A percentile compares a stretch with the other conserved stretches of the same genome.
Conservation (phyloP, 2,113 vertebrate genomes). For the Zootoca vivipara region DNA sequence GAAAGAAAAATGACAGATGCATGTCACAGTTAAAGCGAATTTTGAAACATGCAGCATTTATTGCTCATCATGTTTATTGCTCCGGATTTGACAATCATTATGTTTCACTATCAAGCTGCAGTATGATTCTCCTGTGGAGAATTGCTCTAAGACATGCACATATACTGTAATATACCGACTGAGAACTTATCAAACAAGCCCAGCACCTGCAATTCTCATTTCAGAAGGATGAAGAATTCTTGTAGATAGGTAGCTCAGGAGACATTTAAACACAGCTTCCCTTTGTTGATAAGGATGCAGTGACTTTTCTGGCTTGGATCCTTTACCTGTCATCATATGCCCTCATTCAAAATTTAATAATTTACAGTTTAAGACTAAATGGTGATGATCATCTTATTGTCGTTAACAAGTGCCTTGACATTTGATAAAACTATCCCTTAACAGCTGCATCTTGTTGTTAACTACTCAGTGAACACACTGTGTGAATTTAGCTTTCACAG, state of each 20-base stretch:
- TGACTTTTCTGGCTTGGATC: fast-evolving
- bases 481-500: background rate
- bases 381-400: fast-evolving
- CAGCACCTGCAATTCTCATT: fast-evolving
- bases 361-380: background rate
- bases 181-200: background rate
- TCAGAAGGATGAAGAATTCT: fast-evolving
- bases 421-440: fast-evolving
- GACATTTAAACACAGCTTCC: background rate
- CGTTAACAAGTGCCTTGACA: fast-evolving
- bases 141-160: background rate
- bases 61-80: background rate
- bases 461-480: background rate
- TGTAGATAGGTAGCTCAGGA: fast-evolving
- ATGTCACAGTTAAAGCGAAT: background rate
- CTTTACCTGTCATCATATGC: background rate
- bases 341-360: conserved; percentile 40
- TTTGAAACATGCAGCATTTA: background rate
- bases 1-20: background rate
- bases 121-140: background rate
- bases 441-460: background rate
- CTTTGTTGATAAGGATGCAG: fast-evolving
- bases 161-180: background rate
- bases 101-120: background rate
- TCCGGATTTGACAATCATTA: background rate